Percentiles rank a stretch among this genome's conserved stretches.
These are phyloP conservation scores for Alviniconcha marisindica DNA, from an alignment of 1,140 invertebrate species.

Conservation along the genomic window DNA sequence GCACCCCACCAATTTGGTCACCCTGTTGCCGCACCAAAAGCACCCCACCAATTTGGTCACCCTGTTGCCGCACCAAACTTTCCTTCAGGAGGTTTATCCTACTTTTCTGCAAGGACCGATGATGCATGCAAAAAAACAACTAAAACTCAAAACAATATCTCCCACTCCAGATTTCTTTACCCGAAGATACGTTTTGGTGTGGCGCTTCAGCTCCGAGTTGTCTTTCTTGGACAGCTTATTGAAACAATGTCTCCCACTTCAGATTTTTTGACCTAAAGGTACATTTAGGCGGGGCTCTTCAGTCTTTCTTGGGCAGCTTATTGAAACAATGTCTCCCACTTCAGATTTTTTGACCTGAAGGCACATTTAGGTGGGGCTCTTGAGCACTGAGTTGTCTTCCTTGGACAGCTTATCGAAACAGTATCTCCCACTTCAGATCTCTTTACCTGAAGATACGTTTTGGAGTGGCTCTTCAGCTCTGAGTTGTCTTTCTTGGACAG, in stretches of 20 bases:
- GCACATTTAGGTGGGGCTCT: slow-evolving; percentile 69
- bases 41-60: too few relatives aligned
- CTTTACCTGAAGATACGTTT: slow-evolving; percentile 63
- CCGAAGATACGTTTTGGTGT: slow-evolving; percentile 66
- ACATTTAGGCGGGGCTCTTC: slow-evolving; percentile 70
- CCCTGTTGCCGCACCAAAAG: too few relatives aligned
- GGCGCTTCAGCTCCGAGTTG: slow-evolving; percentile 76
- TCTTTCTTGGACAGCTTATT: slow-evolving; percentile 75
- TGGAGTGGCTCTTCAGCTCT: slow-evolving; percentile 74
- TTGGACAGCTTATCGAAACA: slow-evolving; percentile 71
- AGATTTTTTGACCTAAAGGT: slow-evolving; percentile 61
- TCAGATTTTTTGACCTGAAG: slow-evolving; percentile 60
- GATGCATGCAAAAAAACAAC: too few relatives aligned
- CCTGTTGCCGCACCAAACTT: too few relatives aligned
- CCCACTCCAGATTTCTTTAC: too few relatives aligned
- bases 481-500: slow-evolving; percentile 77
- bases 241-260: too few relatives aligned
- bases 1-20: too few relatives aligned
- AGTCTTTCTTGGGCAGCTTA: slow-evolving; percentile 76
- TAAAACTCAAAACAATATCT: too few relatives aligned
- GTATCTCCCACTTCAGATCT: too few relatives aligned
- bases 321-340: too few relatives aligned
- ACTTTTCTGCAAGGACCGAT: too few relatives aligned
- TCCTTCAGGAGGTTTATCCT: too few relatives aligned
- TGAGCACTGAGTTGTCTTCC: slow-evolving; percentile 77